Evolutionary conservation across 2,113 vertebrate species (phyloP).

Genomic region (Prinia subflava): DNA sequence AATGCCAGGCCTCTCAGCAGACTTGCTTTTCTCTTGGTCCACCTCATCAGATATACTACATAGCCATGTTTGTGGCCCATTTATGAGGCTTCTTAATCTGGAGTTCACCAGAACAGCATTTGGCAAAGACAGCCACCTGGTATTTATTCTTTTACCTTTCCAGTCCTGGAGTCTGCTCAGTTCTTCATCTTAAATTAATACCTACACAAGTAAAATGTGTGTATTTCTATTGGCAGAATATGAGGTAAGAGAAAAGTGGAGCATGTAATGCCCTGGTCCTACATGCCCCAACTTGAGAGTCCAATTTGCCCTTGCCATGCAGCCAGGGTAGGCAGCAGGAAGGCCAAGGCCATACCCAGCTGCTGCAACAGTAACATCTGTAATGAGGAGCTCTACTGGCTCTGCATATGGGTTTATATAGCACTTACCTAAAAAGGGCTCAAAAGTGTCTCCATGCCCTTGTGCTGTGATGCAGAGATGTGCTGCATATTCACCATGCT

Average conservation of each 20-base stretch:
- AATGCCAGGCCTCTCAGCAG: not conserved
- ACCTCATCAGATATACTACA: not conserved
- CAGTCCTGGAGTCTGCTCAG: not conserved
- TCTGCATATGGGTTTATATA: not conserved
- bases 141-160: not conserved
- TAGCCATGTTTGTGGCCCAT: accelerated
- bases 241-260: not conserved
- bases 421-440: not conserved
- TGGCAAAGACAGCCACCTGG: not conserved
- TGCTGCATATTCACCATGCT: not conserved
- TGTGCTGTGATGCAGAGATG: not conserved
- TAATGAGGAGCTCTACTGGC: not conserved
- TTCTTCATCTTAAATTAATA: not conserved
- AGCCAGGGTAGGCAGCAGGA: not conserved
- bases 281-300: not conserved
- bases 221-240: not conserved
- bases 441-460: not conserved
- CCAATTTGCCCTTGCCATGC: not conserved
- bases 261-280: not conserved
- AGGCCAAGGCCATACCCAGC: not conserved
- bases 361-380: not conserved
- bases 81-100: not conserved
- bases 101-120: not conserved
- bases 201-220: not conserved
- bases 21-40: not conserved